Conservation (phyloP, 2,113 vertebrate species). For the Vulpes lagopus region DNA sequence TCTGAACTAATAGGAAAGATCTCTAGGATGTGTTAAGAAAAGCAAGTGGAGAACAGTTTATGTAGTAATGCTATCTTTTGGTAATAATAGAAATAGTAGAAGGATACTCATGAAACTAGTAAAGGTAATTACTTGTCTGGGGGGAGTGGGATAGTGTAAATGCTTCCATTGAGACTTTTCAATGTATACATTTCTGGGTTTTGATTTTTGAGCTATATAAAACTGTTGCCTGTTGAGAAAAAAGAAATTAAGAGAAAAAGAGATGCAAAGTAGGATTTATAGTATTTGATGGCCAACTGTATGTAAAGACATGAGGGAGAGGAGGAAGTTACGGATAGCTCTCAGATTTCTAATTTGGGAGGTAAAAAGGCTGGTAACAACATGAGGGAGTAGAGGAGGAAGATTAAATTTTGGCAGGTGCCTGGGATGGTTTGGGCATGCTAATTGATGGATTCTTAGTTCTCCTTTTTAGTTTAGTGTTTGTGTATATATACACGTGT, state of each 20-base stretch:
- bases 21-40: conserved; percentile 38
- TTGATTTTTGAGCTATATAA: neutral
- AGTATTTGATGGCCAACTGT: neutral
- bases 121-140: neutral
- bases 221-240: conserved; percentile 1
- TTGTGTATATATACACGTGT: neutral
- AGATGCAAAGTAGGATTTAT: neutral
- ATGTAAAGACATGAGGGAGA: neutral
- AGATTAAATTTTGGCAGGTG: neutral
- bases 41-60: neutral
- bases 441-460: neutral
- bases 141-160: neutral
- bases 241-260: neutral
- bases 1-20: conserved; percentile 28
- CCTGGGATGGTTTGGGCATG: neutral
- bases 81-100: neutral
- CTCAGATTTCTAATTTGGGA: neutral
- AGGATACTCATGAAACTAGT: neutral
- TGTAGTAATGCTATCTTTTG: conserved; percentile 5
- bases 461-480: neutral
- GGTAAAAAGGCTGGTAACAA: neutral
- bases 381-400: neutral
- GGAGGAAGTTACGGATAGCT: neutral
- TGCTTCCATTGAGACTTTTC: neutral
- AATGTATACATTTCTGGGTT: neutral